phyloP scores from a whole-genome alignment of 1,140 invertebrate genomes.

The Halictus rubicundus region DNA sequence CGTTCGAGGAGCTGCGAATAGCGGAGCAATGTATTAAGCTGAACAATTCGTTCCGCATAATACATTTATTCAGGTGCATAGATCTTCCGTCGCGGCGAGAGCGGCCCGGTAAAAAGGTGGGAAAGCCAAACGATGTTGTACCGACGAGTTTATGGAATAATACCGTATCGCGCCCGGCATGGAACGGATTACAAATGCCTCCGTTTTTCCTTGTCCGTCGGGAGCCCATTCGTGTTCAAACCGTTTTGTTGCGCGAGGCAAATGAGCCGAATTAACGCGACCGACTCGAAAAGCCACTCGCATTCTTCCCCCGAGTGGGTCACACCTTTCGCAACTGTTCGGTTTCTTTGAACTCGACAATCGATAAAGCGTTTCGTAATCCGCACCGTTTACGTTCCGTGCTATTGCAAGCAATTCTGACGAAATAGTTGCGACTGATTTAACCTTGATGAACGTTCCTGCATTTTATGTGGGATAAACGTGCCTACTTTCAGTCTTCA shows the following conservation, averaged over 20 bases:
- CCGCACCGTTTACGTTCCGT: not conserved
- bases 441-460: too few species aligned
- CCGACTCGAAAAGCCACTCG: conserved; percentile 7
- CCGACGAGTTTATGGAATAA: conserved; percentile 21
- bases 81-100: not conserved
- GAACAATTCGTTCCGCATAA: conserved; percentile 3
- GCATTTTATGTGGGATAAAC: too few species aligned
- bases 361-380: not conserved
- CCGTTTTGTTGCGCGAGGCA: not conserved
- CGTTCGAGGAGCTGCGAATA: not conserved
- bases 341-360: not conserved
- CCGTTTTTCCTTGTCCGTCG: not conserved
- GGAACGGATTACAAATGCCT: conserved; percentile 31
- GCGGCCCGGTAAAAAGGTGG: not conserved
- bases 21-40: conserved; percentile 11
- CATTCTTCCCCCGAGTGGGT: not conserved
- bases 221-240: not conserved
- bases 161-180: conserved; percentile 10
- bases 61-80: conserved; percentile 1
- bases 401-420: not conserved
- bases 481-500: too few species aligned
- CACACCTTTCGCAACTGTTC: not conserved
- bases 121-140: conserved; percentile 2
- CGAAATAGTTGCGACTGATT: too few species aligned
- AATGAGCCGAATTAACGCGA: conserved; percentile 27